phyloP scores from a whole-genome alignment of 2,888 invertebrate genomes.

The Stenoptilia bipunctidactyla region DNA sequence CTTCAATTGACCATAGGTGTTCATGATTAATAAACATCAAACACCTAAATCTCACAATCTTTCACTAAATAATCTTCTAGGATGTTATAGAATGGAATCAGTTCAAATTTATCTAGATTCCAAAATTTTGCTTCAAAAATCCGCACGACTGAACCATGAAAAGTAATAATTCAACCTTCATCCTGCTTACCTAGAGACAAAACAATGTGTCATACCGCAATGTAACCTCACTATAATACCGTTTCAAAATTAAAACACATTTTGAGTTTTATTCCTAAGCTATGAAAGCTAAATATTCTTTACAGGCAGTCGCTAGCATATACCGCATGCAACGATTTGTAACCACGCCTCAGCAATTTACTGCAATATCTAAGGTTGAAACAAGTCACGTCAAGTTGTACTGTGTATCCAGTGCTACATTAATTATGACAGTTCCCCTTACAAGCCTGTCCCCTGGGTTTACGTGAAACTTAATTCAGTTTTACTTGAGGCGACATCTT shows the following conservation, averaged over 20 bases:
- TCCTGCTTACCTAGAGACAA: slow-evolving; percentile 36
- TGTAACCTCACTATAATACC: neutral
- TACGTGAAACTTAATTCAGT: slow-evolving; percentile 38
- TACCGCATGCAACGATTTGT: too few relatives aligned
- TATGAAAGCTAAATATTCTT: too few relatives aligned
- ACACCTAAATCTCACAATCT: too few relatives aligned
- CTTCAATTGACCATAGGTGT: too few relatives aligned
- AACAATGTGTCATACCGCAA: slow-evolving; percentile 34
- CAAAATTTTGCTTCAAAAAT: too few relatives aligned
- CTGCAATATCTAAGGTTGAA: neutral
- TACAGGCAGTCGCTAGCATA: too few relatives aligned
- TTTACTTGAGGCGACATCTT: slow-evolving; percentile 40
- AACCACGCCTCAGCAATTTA: neutral
- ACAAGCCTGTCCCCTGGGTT: slow-evolving; percentile 27
- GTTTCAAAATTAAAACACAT: neutral
- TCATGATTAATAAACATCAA: too few relatives aligned
- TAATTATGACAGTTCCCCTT: slow-evolving; percentile 19
- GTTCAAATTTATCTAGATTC: too few relatives aligned
- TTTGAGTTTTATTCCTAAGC: neutral
- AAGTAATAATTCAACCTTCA: slow-evolving; percentile 26
- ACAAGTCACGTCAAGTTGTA: too few relatives aligned
- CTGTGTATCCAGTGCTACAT: neutral
- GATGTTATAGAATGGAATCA: too few relatives aligned
- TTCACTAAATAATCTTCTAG: too few relatives aligned
- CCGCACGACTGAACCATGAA: too few relatives aligned